Conservation (phyloP, 2,797 vertebrate genomes). For the Sebastes diploproa region DNA sequence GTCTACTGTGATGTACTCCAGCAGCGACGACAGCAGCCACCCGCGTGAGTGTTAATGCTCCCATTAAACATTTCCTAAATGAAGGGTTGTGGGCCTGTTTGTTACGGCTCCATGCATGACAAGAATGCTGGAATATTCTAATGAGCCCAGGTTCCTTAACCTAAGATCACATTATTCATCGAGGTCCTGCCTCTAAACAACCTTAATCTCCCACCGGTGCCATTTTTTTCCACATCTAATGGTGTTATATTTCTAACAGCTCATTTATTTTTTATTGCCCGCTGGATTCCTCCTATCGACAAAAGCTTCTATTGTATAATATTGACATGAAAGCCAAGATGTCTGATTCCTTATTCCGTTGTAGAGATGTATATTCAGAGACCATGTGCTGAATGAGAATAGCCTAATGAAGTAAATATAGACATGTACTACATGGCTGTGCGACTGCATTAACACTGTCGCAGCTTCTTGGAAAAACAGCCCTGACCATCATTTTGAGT, state of each 20-base stretch:
- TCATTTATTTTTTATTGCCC: conserved; percentile 14
- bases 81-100: conserved; percentile 55
- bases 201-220: conserved; percentile 3
- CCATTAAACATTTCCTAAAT: conserved; percentile 63
- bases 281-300: conserved; percentile 1
- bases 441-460: background rate
- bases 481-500: background rate
- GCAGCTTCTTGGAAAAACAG: background rate
- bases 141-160: conserved; percentile 32
- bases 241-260: background rate
- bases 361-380: background rate
- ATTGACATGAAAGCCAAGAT: background rate
- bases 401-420: background rate
- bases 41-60: conserved; percentile 47
- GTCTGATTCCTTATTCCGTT: background rate
- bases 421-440: background rate
- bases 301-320: background rate
- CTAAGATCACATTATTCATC: conserved; percentile 13
- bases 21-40: conserved; percentile 46
- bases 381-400: background rate
- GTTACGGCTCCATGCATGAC: conserved; percentile 33
- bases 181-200: background rate
- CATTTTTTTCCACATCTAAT: conserved; percentile 5
- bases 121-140: conserved; percentile 34
- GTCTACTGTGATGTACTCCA: conserved; percentile 45